Evolutionary conservation across 1,140 invertebrate genomes (phyloP).

Genomic region (Drosophila trapezifrons): DNA sequence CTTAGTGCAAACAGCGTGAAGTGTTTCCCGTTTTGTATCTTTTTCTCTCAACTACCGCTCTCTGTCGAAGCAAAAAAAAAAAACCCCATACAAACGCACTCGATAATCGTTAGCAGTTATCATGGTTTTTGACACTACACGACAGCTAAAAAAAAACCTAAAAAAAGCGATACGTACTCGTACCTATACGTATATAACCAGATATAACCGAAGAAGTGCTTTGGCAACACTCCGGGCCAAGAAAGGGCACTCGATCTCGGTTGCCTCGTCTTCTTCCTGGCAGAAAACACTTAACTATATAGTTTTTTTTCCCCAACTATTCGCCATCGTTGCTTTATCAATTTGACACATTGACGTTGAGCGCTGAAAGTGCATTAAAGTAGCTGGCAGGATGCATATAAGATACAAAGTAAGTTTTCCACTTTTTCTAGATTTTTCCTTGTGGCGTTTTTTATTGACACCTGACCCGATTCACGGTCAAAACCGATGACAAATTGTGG

Average conservation of each 20-base stretch:
- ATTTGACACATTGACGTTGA: conserved; percentile 80
- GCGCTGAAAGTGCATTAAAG: conserved; percentile 80
- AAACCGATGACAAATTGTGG: conserved; percentile 64
- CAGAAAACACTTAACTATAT: conserved; percentile 68
- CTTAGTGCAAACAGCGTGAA: neutral
- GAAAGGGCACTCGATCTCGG: conserved; percentile 38
- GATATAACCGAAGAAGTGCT: conserved; percentile 16
- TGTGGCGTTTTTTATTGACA: conserved; percentile 53
- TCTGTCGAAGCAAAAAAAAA: conserved; percentile 7
- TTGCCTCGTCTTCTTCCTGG: conserved; percentile 3
- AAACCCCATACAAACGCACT: conserved; percentile 21
- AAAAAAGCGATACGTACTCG: conserved; percentile 9
- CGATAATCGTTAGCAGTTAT: conserved; percentile 54
- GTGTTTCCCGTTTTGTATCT: conserved; percentile 23
- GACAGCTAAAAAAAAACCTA: conserved; percentile 28
- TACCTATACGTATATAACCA: neutral
- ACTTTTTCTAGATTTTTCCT: conserved; percentile 16
- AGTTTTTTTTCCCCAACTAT: conserved; percentile 40
- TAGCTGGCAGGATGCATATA: conserved; percentile 62
- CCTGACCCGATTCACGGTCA: conserved; percentile 76
- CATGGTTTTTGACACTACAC: conserved; percentile 48
- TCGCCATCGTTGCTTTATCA: conserved; percentile 58
- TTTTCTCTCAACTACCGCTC: neutral
- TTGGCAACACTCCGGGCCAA: conserved; percentile 27
- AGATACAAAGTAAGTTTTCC: conserved; percentile 47